Evolutionary conservation across 2,113 vertebrate genomes (phyloP).

Genomic region (Mellivora capensis): DNA sequence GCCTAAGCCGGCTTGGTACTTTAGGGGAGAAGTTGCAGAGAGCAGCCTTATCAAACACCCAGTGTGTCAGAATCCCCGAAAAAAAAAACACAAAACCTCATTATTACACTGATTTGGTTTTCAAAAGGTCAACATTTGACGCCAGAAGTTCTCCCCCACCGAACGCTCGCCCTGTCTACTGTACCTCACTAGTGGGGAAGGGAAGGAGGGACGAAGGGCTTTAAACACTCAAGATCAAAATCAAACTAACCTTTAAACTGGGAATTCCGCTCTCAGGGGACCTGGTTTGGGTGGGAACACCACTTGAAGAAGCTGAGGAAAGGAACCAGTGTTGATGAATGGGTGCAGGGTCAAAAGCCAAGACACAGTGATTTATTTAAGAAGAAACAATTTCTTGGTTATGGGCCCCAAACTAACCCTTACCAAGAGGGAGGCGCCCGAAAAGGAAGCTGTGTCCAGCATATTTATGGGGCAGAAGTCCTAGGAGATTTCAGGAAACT

Average conservation of each 20-base stretch:
- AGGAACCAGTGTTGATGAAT: neutral
- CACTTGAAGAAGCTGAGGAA: neutral
- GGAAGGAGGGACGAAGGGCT: neutral
- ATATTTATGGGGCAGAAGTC: neutral
- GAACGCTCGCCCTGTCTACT: rapidly evolving
- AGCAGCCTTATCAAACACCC: neutral
- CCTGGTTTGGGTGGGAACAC: neutral
- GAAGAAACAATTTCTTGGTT: constrained; percentile 30
- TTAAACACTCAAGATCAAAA: constrained; percentile 21
- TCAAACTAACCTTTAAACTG: neutral
- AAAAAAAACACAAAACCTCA: neutral
- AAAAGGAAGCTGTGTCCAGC: neutral
- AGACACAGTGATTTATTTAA: neutral
- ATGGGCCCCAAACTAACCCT: constrained; percentile 9
- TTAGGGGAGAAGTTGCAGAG: neutral
- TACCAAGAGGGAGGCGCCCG: neutral
- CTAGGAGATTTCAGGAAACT: neutral
- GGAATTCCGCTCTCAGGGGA: neutral
- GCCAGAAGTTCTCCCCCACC: neutral
- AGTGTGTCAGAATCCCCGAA: neutral
- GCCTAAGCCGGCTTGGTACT: neutral
- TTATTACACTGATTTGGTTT: neutral
- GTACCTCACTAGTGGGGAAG: neutral
- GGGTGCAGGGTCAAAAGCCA: neutral
- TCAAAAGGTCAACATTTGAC: neutral